A percentile compares a stretch with the other conserved stretches of the same genome.
Evolutionary conservation across 2,888 invertebrate species (phyloP).

Genomic region (Cerastis leucographa): DNA sequence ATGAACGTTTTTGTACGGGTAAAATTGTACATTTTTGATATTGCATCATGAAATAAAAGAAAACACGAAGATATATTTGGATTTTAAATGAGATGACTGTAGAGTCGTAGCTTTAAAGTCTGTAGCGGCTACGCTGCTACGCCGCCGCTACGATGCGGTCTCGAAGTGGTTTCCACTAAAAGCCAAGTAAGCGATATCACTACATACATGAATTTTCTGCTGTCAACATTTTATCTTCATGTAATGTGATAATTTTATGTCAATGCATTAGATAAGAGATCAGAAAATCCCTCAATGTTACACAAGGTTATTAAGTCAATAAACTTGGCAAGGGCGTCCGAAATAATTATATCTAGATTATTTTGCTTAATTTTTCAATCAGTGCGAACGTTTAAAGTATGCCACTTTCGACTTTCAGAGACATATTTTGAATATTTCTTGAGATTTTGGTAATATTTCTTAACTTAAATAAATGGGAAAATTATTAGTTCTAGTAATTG

Average conservation of each 20-base stretch:
- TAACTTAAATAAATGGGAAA: slow-evolving; percentile 44
- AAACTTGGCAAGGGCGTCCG: slow-evolving; percentile 26
- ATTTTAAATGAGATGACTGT: background rate
- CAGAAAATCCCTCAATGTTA: slow-evolving; percentile 37
- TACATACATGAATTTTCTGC: slow-evolving; percentile 14
- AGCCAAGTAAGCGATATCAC: slow-evolving; percentile 34
- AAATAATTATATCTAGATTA: slow-evolving; percentile 13
- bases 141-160: slow-evolving; percentile 16
- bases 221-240: slow-evolving; percentile 36
- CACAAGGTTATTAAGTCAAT: slow-evolving; percentile 42
- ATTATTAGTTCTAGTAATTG: slow-evolving; percentile 36
- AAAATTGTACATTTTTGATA: background rate
- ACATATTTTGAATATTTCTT: slow-evolving; percentile 20
- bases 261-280: slow-evolving; percentile 27
- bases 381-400: slow-evolving; percentile 24
- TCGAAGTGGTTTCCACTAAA: slow-evolving; percentile 41
- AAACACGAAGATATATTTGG: background rate
- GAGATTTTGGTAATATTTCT: slow-evolving; percentile 20
- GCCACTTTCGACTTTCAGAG: slow-evolving; percentile 22
- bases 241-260: slow-evolving; percentile 38
- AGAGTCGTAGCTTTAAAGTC: background rate
- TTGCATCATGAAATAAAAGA: background rate
- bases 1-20: background rate
- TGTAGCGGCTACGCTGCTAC: slow-evolving; percentile 19
- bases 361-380: slow-evolving; percentile 36